Conservation (phyloP, 1,140 invertebrate species). For the Tetramorium simillimum region DNA sequence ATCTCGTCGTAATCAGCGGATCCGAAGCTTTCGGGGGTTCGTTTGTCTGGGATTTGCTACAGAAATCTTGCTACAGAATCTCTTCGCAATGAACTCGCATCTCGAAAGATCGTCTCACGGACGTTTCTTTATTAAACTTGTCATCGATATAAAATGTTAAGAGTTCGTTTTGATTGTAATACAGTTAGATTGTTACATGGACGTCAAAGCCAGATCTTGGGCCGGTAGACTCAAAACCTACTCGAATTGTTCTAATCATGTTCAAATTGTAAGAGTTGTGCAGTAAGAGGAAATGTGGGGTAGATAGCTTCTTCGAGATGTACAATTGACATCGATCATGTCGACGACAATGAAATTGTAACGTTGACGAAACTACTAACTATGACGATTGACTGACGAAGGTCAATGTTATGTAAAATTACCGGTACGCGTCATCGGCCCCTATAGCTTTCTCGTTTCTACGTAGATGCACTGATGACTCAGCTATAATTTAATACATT, state of each 20-base stretch:
- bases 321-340: background rate
- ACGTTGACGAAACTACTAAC: conserved; percentile 74
- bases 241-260: background rate
- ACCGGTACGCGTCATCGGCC: conserved; percentile 60
- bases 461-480: background rate
- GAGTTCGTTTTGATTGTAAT: background rate
- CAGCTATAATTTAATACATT: background rate
- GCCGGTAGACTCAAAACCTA: background rate
- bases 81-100: background rate
- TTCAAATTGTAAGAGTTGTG: background rate
- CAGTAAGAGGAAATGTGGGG: background rate
- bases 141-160: background rate
- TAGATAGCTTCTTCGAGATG: background rate
- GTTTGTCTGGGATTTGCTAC: background rate
- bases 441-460: conserved; percentile 41
- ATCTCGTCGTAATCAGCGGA: background rate
- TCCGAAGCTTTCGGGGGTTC: background rate
- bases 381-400: conserved; percentile 77
- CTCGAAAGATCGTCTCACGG: background rate
- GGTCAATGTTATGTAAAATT: conserved; percentile 82
- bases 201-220: background rate
- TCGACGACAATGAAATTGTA: conserved; percentile 49
- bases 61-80: background rate
- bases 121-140: background rate
- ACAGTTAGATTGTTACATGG: background rate